phyloP scores from a whole-genome alignment of 2,113 vertebrate genomes.

The Irena cyanogastra region DNA sequence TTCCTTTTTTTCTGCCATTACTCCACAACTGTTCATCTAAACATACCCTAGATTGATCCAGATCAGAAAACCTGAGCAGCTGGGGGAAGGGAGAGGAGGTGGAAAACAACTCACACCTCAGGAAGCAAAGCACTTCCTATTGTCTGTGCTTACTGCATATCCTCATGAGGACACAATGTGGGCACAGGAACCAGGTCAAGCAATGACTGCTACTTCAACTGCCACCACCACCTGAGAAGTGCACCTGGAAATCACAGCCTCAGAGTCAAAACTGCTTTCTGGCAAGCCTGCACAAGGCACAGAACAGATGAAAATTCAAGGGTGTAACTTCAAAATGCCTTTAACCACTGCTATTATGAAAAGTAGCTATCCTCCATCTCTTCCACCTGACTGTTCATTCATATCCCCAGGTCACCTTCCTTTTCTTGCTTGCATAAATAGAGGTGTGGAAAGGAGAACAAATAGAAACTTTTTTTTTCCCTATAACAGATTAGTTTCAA shows the following conservation, averaged over 20 bases:
- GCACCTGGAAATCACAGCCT: background rate
- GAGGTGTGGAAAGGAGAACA: constrained; percentile 20
- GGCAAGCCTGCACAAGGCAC: background rate
- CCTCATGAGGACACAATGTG: accelerated
- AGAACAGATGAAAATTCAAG: background rate
- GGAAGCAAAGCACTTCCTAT: background rate
- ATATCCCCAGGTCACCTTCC: constrained; percentile 1
- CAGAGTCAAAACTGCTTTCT: background rate
- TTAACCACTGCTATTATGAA: background rate
- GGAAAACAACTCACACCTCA: background rate
- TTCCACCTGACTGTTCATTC: background rate
- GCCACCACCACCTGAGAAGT: background rate
- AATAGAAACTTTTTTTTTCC: background rate
- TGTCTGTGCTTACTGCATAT: background rate
- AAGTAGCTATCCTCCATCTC: background rate
- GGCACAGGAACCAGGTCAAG: background rate
- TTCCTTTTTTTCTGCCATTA: background rate
- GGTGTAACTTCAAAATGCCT: background rate
- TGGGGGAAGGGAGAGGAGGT: background rate
- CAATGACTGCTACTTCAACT: background rate
- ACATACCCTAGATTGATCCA: background rate
- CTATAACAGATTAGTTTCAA: background rate
- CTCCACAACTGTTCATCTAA: background rate
- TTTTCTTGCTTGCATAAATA: background rate
- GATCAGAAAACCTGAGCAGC: background rate